phyloP scores from a whole-genome alignment of 2,888 invertebrate genomes.

The Stenoptilia bipunctidactyla region DNA sequence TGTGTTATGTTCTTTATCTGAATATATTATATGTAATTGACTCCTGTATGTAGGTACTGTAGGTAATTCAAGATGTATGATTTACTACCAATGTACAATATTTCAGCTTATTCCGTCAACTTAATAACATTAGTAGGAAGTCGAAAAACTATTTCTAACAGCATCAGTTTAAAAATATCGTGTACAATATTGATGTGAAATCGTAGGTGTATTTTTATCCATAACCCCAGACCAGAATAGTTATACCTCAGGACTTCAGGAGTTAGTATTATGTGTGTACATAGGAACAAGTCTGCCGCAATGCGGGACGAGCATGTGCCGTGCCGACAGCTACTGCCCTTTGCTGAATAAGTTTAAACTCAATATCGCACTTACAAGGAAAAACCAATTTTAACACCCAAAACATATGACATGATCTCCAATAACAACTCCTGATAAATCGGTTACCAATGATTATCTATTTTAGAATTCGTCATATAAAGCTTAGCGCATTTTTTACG shows the following conservation, averaged over 20 bases:
- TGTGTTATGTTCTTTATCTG: not conserved
- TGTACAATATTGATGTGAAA: too few relatives aligned
- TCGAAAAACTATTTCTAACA: too few relatives aligned
- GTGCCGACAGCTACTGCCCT: conserved; percentile 53
- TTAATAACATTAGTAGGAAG: too few relatives aligned
- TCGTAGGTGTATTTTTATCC: too few relatives aligned
- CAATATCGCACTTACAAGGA: not conserved
- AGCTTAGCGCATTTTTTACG: not conserved
- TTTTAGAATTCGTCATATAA: conserved; percentile 1
- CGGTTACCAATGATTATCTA: conserved; percentile 1
- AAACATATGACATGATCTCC: not conserved
- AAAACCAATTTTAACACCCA: not conserved
- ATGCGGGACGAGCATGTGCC: conserved; percentile 62
- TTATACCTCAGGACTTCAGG: too few relatives aligned
- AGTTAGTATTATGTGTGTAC: conserved; percentile 31
- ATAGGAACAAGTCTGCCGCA: conserved; percentile 60
- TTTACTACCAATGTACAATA: too few relatives aligned
- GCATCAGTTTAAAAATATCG: too few relatives aligned
- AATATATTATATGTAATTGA: not conserved
- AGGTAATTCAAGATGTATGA: too few relatives aligned
- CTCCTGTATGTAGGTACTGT: too few relatives aligned
- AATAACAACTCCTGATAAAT: not conserved
- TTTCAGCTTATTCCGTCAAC: too few relatives aligned
- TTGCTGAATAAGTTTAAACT: conserved; percentile 27
- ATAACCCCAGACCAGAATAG: too few relatives aligned